These are phyloP conservation scores for Chlorodrepanis virens DNA, from an alignment of 2,113 vertebrate species.

Conservation along the genomic window DNA sequence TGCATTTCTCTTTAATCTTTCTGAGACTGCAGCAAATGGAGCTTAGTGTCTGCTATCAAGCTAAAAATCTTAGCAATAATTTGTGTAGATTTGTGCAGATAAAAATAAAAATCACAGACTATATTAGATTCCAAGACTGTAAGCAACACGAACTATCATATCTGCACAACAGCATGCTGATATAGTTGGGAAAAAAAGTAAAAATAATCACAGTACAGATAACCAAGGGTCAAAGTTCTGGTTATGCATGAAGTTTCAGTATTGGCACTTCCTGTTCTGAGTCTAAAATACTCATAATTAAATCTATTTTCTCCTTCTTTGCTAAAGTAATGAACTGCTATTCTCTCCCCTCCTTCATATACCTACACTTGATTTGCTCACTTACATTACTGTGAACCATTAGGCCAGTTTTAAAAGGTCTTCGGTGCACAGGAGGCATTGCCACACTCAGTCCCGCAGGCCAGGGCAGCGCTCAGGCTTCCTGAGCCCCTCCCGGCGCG, in stretches of 20 bases:
- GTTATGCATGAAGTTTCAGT: not conserved
- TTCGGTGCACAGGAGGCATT: not conserved
- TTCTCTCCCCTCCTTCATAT: not conserved
- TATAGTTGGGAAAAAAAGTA: not conserved
- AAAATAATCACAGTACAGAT: conserved; percentile 1
- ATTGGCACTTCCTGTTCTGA: not conserved
- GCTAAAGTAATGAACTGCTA: not conserved
- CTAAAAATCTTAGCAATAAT: not conserved
- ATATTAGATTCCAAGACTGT: not conserved
- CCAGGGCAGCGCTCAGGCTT: not conserved
- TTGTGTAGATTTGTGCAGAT: not conserved
- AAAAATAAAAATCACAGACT: not conserved
- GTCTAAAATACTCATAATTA: not conserved
- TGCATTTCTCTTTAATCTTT: not conserved
- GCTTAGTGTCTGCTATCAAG: not conserved
- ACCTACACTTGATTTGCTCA: not conserved
- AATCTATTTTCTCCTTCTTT: not conserved
- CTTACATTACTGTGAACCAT: not conserved
- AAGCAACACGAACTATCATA: not conserved
- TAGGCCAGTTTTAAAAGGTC: not conserved
- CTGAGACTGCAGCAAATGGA: not conserved
- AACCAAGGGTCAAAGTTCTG: conserved; percentile 49
- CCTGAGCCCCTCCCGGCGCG: not conserved
- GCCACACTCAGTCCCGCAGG: not conserved
- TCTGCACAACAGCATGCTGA: not conserved